Base-by-base conservation (phyloP, 2,888 invertebrate species). In the Tinea pellionella region DNA sequence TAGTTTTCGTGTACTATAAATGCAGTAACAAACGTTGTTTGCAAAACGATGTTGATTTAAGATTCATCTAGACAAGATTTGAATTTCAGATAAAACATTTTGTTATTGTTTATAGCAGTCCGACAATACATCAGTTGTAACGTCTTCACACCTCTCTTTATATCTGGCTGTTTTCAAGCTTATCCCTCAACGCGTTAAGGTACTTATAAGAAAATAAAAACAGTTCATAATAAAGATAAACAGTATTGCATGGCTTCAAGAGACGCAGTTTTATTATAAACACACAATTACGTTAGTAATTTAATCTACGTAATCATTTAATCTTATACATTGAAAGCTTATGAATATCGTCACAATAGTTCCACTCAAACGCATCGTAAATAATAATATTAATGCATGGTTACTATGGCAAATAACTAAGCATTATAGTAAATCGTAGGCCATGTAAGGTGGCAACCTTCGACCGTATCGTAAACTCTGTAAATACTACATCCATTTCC, bases 381-480 rank as follows among this genome's bases (percentile, higher is more conserved):
- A n/a, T 9, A 37, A 37, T 37, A 37, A 37, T 37, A 37, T 2
- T 13, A 18, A 47, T 47, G 47, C 47, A 47, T 9, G 13, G 18
- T 15, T 37, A 47, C 2, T 13, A 9, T 18, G 11, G n/a, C n/a
- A n/a, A n/a, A n/a, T 47, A 18, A 18, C 15, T 9, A 13, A 47
- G 3, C n/a, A 18, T 47, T 16, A 18, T 47, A 15, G 47, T 2
- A 47, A 47, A 47, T 47, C n/a, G 47, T 2, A 47, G 47, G 47
- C 18, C 13, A 13, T 47, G 18, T 47, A 37, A 37, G 37, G 37
- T 37, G 37, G 55, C 19, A 55, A 55, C 55, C 55, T 55, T 55
- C 55, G 55, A 55, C 55, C 55, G 55, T 19, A 55, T 55, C 55
- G 9, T 55, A 19, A 55, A 55, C 55, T 55, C 47, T 47, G 47